Percentiles rank a stretch among this genome's conserved stretches.
These are phyloP conservation scores for Muscicapa adusta DNA, from an alignment of 2,113 vertebrate genomes.

Conservation along the genomic window DNA sequence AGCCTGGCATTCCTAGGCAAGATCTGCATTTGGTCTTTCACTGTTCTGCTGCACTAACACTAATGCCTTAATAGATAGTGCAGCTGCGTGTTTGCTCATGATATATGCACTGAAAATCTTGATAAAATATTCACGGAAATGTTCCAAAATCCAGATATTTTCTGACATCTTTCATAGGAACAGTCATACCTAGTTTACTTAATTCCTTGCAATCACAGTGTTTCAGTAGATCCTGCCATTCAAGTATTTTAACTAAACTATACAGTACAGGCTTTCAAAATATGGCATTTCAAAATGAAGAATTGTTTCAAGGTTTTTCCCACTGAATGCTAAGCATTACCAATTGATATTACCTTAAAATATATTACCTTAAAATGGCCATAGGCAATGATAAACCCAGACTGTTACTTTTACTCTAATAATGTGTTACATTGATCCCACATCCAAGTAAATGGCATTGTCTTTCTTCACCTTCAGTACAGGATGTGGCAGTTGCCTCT, in stretches of 20 bases:
- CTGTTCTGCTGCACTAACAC: neutral
- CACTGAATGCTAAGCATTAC: neutral
- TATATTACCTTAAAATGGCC: neutral
- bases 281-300: neutral
- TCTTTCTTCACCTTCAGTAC: neutral
- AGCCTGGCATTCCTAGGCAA: neutral
- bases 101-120: neutral
- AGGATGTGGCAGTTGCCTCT: neutral
- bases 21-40: neutral
- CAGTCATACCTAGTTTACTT: neutral
- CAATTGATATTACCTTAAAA: neutral
- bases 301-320: neutral
- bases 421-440: neutral
- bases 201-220: fast-evolving
- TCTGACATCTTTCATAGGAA: neutral
- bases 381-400: neutral
- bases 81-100: neutral
- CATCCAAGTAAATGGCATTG: neutral
- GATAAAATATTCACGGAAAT: neutral
- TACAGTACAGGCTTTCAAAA: neutral
- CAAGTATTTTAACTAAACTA: neutral
- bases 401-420: neutral
- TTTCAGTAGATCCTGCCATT: neutral
- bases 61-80: neutral
- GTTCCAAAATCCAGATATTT: neutral